phyloP scores from a whole-genome alignment of 2,888 invertebrate species.

The Macrophya annulata region DNA sequence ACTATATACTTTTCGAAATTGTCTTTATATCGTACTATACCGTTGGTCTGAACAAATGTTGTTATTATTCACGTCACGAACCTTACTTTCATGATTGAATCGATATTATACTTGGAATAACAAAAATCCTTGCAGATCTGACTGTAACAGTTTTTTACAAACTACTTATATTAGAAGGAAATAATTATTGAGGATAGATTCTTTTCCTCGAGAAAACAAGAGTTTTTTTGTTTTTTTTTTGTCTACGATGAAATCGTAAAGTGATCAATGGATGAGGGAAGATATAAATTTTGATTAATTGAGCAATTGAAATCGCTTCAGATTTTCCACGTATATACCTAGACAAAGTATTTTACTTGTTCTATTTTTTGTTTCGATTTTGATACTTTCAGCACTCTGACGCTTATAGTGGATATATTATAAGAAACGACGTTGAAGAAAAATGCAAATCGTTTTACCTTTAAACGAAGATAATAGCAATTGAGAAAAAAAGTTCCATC shows the following conservation, averaged over 20 bases:
- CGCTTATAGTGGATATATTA: not conserved
- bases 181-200: not conserved
- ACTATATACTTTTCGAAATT: not conserved
- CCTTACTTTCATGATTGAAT: slow-evolving; percentile 5
- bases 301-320: not conserved
- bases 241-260: not conserved
- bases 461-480: slow-evolving; percentile 28
- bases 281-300: not conserved
- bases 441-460: slow-evolving; percentile 21
- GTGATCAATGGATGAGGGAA: not conserved
- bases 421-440: slow-evolving; percentile 3
- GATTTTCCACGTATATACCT: not conserved
- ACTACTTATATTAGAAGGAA: not conserved
- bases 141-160: slow-evolving; percentile 9
- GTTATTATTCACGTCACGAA: slow-evolving; percentile 29
- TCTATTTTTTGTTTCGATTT: not conserved
- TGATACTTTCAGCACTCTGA: not conserved
- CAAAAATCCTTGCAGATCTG: not conserved
- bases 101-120: not conserved
- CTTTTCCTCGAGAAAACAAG: not conserved
- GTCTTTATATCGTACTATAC: slow-evolving; percentile 3
- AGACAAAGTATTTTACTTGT: not conserved
- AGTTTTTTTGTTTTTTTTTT: not conserved
- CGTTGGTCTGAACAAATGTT: not conserved
- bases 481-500: slow-evolving; percentile 39